These are phyloP conservation scores for Carposina sasakii DNA, from an alignment of 1,140 invertebrate species.

Conservation along the genomic window DNA sequence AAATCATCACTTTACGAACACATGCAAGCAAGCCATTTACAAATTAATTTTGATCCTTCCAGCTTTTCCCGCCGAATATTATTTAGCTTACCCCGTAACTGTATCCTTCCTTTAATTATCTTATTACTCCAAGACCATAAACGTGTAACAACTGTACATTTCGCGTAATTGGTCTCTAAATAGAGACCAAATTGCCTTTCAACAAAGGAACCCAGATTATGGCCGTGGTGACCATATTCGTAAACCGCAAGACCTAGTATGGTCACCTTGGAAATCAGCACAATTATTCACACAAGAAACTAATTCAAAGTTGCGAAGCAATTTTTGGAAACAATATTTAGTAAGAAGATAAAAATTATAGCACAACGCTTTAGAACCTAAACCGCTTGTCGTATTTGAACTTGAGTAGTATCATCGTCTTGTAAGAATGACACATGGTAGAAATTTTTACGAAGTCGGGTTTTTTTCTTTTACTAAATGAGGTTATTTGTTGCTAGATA, in stretches of 20 bases:
- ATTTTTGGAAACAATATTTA: background rate
- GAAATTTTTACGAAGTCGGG: too few species aligned
- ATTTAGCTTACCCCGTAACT: background rate
- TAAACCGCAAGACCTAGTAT: constrained; percentile 48
- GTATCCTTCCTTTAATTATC: background rate
- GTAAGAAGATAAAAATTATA: background rate
- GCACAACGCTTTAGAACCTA: background rate
- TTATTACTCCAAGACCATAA: constrained; percentile 5
- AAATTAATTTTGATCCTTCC: background rate
- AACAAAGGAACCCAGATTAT: constrained; percentile 42
- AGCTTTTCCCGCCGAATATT: background rate
- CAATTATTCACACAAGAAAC: background rate
- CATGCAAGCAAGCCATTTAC: too few species aligned
- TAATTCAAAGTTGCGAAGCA: background rate
- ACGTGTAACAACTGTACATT: constrained; percentile 29
- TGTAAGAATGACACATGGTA: background rate
- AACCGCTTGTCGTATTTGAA: background rate
- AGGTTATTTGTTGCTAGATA: too few species aligned
- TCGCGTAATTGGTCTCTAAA: constrained; percentile 5
- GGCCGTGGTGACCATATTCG: constrained; percentile 19
- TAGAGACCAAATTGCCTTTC: constrained; percentile 31
- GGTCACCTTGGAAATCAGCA: constrained; percentile 32
- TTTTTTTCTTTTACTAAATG: too few species aligned
- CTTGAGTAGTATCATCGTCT: background rate
- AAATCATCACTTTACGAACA: too few species aligned